A percentile compares a stretch with the other conserved stretches of the same genome.
phyloP scores from a whole-genome alignment of 2,888 invertebrate species.

The Norana najaformis region DNA sequence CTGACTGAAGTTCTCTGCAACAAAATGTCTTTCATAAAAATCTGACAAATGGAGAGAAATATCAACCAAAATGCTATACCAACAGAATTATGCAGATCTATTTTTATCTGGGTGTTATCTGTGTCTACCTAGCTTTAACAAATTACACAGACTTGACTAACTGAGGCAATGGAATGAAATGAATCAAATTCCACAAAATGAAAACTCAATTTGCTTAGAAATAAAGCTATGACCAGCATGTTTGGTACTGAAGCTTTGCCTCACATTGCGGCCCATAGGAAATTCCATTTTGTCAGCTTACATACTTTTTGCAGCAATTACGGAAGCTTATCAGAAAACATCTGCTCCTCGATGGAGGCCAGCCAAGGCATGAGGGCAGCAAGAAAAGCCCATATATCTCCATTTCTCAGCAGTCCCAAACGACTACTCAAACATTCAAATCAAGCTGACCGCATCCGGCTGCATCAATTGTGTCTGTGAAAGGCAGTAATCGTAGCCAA shows the following conservation, averaged over 20 bases:
- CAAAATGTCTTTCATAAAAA: too few relatives aligned
- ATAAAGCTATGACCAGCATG: neutral
- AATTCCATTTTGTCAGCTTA: conserved; percentile 23
- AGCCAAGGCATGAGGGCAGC: neutral
- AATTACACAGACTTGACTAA: neutral
- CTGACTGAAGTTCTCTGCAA: too few relatives aligned
- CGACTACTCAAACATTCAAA: neutral
- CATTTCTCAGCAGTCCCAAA: conserved; percentile 19
- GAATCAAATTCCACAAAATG: conserved; percentile 8
- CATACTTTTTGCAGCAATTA: conserved; percentile 3
- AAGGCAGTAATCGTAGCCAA: neutral
- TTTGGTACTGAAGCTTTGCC: neutral
- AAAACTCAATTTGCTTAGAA: conserved; percentile 17
- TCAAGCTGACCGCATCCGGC: neutral
- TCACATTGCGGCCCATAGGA: neutral
- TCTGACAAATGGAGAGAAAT: neutral
- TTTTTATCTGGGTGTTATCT: neutral
- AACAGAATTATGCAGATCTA: neutral
- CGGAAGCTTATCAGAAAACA: conserved; percentile 21
- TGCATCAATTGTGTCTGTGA: neutral
- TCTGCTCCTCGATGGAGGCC: conserved; percentile 1
- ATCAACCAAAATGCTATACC: neutral
- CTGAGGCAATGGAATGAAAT: neutral
- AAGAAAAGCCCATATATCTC: conserved; percentile 16
- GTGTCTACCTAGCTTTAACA: neutral